phyloP scores from a whole-genome alignment of 2,888 invertebrate species.

The Melieria crassipennis region DNA sequence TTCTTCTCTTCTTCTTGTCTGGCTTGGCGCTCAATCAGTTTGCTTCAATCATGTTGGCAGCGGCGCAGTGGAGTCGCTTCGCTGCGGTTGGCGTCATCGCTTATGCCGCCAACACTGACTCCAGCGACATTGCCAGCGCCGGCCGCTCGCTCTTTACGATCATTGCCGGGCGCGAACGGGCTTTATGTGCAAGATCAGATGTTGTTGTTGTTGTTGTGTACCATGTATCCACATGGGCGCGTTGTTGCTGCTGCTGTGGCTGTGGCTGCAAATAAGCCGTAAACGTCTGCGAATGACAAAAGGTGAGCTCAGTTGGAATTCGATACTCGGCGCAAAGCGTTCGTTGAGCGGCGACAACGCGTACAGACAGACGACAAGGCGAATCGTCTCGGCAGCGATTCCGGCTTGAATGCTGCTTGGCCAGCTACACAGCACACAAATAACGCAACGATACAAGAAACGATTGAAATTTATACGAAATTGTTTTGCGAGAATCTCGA shows the following conservation, averaged over 20 bases:
- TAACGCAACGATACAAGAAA: too few species aligned
- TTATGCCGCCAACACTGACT: too few species aligned
- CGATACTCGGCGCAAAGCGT: constrained; percentile 34
- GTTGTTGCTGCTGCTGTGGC: neutral
- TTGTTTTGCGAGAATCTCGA: too few species aligned
- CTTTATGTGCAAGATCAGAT: neutral
- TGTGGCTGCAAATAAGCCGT: constrained; percentile 1
- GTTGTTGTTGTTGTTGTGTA: neutral
- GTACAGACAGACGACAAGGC: constrained; percentile 17
- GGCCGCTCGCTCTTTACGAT: neutral
- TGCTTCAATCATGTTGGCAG: too few species aligned
- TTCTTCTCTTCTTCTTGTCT: too few species aligned
- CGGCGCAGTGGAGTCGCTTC: too few species aligned
- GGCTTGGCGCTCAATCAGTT: too few species aligned
- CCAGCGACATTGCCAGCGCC: too few species aligned
- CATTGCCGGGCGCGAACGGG: too few species aligned
- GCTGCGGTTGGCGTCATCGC: too few species aligned
- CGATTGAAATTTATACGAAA: too few species aligned
- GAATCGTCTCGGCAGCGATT: constrained; percentile 31
- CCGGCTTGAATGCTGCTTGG: constrained; percentile 17
- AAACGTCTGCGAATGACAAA: constrained; percentile 21
- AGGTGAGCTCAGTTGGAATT: constrained; percentile 40
- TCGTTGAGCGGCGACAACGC: constrained; percentile 27
- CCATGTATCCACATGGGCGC: neutral
- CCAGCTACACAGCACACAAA: too few species aligned